Conservation (phyloP, 2,113 vertebrate species). For the Formicarius rufipectus region DNA sequence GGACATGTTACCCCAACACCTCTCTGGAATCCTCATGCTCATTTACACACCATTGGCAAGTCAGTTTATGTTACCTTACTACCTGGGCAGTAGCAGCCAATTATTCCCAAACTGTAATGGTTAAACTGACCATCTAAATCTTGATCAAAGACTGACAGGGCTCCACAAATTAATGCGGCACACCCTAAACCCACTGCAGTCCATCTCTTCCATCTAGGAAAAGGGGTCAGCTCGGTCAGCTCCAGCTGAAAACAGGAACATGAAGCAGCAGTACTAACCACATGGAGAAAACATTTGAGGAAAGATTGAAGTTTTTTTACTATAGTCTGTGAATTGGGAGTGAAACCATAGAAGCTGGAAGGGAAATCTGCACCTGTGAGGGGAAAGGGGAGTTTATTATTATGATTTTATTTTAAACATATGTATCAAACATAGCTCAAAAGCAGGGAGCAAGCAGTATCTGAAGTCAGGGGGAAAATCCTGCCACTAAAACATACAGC, state of each 20-base stretch:
- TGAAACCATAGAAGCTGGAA: slow-evolving; percentile 50
- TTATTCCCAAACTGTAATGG: neutral
- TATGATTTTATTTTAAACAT: slow-evolving; percentile 55
- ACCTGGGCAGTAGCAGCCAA: neutral
- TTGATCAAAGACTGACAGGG: neutral
- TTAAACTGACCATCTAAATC: neutral
- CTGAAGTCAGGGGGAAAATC: slow-evolving; percentile 28
- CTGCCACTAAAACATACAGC: slow-evolving; percentile 21
- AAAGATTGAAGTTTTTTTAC: neutral
- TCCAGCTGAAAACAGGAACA: neutral
- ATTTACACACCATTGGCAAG: neutral
- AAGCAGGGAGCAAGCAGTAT: neutral
- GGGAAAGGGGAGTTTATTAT: slow-evolving; percentile 2
- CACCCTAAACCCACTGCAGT: neutral
- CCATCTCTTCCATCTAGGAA: neutral
- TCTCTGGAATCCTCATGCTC: neutral
- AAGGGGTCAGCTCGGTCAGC: neutral
- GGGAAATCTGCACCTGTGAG: slow-evolving; percentile 48
- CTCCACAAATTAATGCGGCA: neutral
- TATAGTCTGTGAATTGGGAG: neutral
- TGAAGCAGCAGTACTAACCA: neutral
- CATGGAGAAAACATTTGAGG: neutral
- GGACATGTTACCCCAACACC: neutral
- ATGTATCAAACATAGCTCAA: slow-evolving; percentile 31
- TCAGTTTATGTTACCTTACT: neutral